These are phyloP conservation scores for Shargacucullia verbasci DNA, from an alignment of 2,888 invertebrate species.

Conservation along the genomic window DNA sequence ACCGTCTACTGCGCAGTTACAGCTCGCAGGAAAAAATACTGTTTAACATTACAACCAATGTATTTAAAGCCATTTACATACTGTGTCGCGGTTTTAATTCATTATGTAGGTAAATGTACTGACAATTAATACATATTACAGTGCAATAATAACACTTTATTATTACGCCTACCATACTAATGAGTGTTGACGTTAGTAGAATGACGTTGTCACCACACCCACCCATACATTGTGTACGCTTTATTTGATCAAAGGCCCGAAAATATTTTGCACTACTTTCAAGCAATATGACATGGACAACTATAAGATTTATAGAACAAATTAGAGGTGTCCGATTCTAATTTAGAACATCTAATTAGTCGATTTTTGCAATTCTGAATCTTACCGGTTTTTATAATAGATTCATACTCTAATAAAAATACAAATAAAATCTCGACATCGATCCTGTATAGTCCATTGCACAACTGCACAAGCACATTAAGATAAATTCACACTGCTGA, in stretches of 20 bases:
- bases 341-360: conserved; percentile 24
- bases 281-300: conserved; percentile 15
- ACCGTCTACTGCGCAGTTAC: conserved; percentile 64
- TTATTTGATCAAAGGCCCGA: conserved; percentile 17
- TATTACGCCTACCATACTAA: conserved; percentile 14
- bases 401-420: conserved; percentile 1
- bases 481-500: conserved; percentile 23
- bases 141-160: neutral
- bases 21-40: conserved; percentile 57
- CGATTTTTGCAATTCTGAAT: conserved; percentile 22
- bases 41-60: conserved; percentile 48
- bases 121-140: conserved; percentile 10
- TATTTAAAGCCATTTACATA: conserved; percentile 47
- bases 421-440: conserved; percentile 15
- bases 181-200: conserved; percentile 10
- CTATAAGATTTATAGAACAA: conserved; percentile 11
- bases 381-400: conserved; percentile 23
- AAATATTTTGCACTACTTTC: conserved; percentile 15
- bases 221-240: conserved; percentile 19
- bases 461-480: conserved; percentile 12
- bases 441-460: conserved; percentile 18
- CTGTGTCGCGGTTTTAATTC: conserved; percentile 38
- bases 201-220: conserved; percentile 48
- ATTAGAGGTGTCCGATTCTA: conserved; percentile 7
- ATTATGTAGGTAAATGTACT: conserved; percentile 16